phyloP scores from a whole-genome alignment of 2,113 vertebrate genomes.

The Erinaceus europaeus region DNA sequence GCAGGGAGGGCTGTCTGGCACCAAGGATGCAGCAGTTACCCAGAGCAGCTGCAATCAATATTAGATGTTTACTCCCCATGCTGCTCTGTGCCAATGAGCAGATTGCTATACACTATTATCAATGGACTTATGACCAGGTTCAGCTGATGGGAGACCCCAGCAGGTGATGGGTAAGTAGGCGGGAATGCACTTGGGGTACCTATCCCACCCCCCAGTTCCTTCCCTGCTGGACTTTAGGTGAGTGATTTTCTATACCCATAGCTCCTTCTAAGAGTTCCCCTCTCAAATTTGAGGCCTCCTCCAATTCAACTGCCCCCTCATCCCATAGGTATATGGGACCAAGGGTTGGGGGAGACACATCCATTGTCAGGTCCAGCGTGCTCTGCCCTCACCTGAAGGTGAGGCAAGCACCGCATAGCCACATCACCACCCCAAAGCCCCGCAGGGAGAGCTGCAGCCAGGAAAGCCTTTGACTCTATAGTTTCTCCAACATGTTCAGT shows the following conservation, averaged over 20 bases:
- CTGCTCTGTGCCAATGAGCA: neutral
- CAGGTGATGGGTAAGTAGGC: neutral
- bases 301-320: neutral
- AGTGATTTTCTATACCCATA: neutral
- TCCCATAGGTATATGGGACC: too few species aligned
- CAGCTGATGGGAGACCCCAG: neutral
- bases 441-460: too few species aligned
- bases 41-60: too few species aligned
- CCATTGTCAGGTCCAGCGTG: neutral
- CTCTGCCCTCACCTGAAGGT: neutral
- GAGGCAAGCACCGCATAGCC: too few species aligned
- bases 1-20: too few species aligned
- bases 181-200: too few species aligned
- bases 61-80: neutral
- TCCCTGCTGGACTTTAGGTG: neutral
- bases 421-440: too few species aligned
- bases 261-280: neutral
- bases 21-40: too few species aligned
- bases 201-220: too few species aligned
- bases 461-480: too few species aligned
- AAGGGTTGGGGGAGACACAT: neutral
- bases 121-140: too few species aligned
- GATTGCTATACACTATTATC: neutral
- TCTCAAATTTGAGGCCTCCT: neutral
- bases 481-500: neutral